Conservation (phyloP, 2,113 vertebrate genomes). For the Semicossyphus pulcher region DNA sequence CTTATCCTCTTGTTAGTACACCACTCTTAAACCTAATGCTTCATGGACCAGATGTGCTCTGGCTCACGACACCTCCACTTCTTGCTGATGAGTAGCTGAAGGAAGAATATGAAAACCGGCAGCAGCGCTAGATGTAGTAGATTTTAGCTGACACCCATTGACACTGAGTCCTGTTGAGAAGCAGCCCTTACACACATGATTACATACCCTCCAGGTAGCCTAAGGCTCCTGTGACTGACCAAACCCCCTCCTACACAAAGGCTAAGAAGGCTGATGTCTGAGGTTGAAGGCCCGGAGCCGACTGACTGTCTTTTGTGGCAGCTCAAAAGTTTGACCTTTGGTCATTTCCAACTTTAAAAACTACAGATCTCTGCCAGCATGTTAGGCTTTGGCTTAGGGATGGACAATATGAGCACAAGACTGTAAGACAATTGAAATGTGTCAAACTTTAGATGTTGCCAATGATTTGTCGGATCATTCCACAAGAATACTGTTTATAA, state of each 20-base stretch:
- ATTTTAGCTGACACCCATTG: too few species aligned
- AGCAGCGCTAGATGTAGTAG: constrained; percentile 12
- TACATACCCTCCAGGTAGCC: constrained; percentile 8
- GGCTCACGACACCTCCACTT: not conserved
- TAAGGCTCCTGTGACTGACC: constrained; percentile 14
- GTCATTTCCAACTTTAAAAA: not conserved
- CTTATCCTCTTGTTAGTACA: not conserved
- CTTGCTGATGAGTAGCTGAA: constrained; percentile 25
- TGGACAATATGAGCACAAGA: not conserved
- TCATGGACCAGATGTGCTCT: constrained; percentile 12
- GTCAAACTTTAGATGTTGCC: not conserved
- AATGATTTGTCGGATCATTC: not conserved
- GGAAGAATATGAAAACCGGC: constrained; percentile 24
- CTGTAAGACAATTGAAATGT: not conserved
- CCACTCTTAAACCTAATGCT: not conserved
- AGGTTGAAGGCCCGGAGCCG: not conserved
- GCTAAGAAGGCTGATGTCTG: constrained; percentile 19
- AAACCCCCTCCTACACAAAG: not conserved
- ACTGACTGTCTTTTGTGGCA: constrained; percentile 17
- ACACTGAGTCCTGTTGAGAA: constrained; percentile 1
- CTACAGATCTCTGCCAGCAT: not conserved
- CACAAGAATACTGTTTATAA: not conserved
- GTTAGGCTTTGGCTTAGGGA: not conserved
- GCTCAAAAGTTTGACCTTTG: constrained; percentile 17
- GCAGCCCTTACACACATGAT: not conserved